A percentile compares a stretch with the other conserved stretches of the same genome.
Evolutionary conservation across 2,888 invertebrate genomes (phyloP).

Genomic region (Mesochorus sp.): DNA sequence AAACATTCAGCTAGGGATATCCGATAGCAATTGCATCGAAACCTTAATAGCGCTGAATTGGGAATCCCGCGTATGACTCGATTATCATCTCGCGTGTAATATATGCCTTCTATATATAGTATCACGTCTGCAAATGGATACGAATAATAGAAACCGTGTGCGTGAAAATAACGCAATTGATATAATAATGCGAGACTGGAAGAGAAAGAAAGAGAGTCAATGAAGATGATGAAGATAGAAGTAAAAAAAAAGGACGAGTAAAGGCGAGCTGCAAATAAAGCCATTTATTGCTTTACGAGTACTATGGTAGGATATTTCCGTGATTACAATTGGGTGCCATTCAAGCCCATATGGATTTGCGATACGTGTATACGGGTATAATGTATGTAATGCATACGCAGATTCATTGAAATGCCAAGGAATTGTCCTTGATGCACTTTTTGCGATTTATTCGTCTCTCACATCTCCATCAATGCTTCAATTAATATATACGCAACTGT

Average conservation of each 20-base stretch:
- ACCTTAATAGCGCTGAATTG: neutral
- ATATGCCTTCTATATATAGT: neutral
- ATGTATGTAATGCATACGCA: neutral
- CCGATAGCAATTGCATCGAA: neutral
- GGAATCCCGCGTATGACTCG: neutral
- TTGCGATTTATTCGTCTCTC: neutral
- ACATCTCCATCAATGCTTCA: neutral
- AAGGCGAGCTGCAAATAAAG: constrained; percentile 49
- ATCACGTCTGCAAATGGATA: constrained; percentile 39
- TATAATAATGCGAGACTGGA: neutral
- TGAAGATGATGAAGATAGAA: neutral
- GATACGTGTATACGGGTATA: neutral
- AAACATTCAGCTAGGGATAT: neutral
- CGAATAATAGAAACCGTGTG: neutral
- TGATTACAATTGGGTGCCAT: constrained; percentile 38
- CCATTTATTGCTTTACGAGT: constrained; percentile 44
- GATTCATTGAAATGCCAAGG: neutral
- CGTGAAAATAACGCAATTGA: neutral
- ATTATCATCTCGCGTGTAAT: constrained; percentile 2
- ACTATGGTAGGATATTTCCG: constrained; percentile 26
- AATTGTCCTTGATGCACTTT: neutral
- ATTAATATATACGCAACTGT: neutral
- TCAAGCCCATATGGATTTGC: constrained; percentile 2
- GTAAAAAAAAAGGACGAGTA: neutral
- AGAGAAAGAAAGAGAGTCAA: neutral